Evolutionary conservation across 2,113 vertebrate species (phyloP), one percentile per base, ranked within the genome.

Genomic region (Periophthalmus modestus): DNA sequence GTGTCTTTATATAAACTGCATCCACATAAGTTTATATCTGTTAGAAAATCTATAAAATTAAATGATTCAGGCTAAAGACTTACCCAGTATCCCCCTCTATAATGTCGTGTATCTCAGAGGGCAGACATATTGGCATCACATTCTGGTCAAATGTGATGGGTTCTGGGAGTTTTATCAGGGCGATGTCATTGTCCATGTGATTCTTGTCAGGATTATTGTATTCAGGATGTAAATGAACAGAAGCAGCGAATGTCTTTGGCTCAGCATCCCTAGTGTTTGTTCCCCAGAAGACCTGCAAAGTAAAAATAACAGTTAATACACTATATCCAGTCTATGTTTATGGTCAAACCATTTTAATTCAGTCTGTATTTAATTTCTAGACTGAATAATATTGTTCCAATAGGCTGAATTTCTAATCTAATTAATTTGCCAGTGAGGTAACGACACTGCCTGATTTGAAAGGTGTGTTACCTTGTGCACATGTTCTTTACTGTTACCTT

Each of bases 121-220:
- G 91, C 71, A 93, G 75, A 84, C 93, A 93, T 16, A 93, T 28
- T 12, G 92, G 91, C 93, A 92, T 92, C 4, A 93, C 2, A 13
- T 74, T 28, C 48, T 73, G 18, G 4, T 33, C 0, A 68, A 92
- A 93, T 1, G 87, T 91, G 68, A 93, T 15, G 0, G 79, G 18
- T 0, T 39, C 21, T 0, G 34, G 0, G 14, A 92, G 71, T 75
- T 88, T 88, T 73, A 94, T 84, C 79, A 94, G 52, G 0, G 89
- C 91, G 12, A 93, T 90, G 76, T 94, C 91, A 71, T 93, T 76
- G 82, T 92, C 66, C 58, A 0, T 88, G 65, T 90, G 1, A 0
- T 14, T 0, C 0, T 0, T 0, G 0, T 55, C 0, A 0, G 39
- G 0, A 43, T 86, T 89, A 72, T 82, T 71, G 74, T 88, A 92